These are phyloP conservation scores for Aleadryas rufinucha DNA, from an alignment of 2,113 vertebrate species.

Conservation along the genomic window DNA sequence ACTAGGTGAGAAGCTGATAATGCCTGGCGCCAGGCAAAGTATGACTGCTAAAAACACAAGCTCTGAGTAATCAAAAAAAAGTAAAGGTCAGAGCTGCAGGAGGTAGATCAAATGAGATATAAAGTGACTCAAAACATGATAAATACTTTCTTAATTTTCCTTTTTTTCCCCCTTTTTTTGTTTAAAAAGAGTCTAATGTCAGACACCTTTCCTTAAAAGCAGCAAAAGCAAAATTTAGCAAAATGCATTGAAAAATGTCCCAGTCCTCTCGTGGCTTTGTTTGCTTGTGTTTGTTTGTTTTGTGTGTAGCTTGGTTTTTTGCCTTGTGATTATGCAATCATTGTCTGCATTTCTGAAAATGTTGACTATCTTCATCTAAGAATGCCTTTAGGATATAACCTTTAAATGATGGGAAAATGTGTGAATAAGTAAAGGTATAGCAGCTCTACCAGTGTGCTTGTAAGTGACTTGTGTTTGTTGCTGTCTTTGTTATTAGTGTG, in stretches of 20 bases:
- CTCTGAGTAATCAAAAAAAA: not conserved
- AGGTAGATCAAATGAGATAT: not conserved
- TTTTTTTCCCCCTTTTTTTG: too few relatives aligned
- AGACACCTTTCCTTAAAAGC: not conserved
- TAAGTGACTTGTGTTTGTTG: not conserved
- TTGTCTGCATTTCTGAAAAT: not conserved
- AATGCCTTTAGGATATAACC: not conserved
- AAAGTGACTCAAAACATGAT: not conserved
- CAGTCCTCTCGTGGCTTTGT: accelerated
- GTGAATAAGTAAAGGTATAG: not conserved
- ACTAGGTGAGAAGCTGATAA: not conserved
- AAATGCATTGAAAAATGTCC: not conserved
- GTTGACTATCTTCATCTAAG: not conserved
- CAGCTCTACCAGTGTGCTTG: not conserved
- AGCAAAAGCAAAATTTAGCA: not conserved
- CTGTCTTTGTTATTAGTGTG: not conserved
- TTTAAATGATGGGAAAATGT: not conserved
- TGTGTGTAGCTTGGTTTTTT: not conserved
- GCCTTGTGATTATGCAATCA: not conserved
- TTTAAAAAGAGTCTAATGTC: not conserved
- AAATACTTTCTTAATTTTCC: not conserved
- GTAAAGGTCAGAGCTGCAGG: not conserved
- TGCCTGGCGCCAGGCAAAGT: not conserved
- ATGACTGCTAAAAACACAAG: not conserved
- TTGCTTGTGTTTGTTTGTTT: not conserved